Base-by-base conservation (phyloP, 2,797 vertebrate genomes). In the Clarias fuscus region DNA sequence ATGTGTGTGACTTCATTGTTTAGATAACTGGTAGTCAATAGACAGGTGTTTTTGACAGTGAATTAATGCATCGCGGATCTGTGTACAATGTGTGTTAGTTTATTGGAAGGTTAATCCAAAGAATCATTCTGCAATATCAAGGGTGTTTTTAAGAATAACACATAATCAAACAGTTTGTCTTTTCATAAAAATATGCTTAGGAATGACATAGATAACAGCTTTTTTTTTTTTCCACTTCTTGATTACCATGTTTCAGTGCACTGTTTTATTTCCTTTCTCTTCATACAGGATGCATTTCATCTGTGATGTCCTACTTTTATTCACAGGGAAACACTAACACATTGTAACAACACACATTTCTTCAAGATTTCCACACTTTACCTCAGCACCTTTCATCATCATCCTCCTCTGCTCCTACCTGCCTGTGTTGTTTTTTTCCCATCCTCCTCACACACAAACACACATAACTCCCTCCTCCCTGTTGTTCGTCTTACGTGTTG, bases 401-500 rank as follows among this genome's bases (percentile, higher is more conserved):
- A 85, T 64, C 88, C 88, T 67, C 89, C 62, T 83, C 86, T 75
- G 90, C 86, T 84, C 86, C 80, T 40, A 11, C 67, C 88, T 27
- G 59, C 22, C 61, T 83, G 71, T 84, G 53, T 14, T 56, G 5
- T 87, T 90, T 68, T 85, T 64, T 0, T 33, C 56, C 64, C 79
- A 71, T n/a, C 40, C 33, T 48, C 7, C 73, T 58, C 43, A 20
- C 30, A 76, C 65, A 58, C 71, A 85, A 80, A 40, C 80, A 84
- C 61, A 33, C 83, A 43, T 37, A 71, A 30, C 67, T 43, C 87
- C 43, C 62, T 89, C 85, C 72, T 88, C 84, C 17, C n/a, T 84
- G 82, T 86, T 90, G 82, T 91, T 87, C 91, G 86, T 67, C 89
- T 94, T 91, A 95, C 88, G 80, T 93, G 90, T 91, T 95, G 93